Percentiles rank a stretch among this genome's conserved stretches.
These are phyloP conservation scores for Eupeodes latifasciatus DNA, from an alignment of 2,888 invertebrate genomes.

Conservation along the genomic window DNA sequence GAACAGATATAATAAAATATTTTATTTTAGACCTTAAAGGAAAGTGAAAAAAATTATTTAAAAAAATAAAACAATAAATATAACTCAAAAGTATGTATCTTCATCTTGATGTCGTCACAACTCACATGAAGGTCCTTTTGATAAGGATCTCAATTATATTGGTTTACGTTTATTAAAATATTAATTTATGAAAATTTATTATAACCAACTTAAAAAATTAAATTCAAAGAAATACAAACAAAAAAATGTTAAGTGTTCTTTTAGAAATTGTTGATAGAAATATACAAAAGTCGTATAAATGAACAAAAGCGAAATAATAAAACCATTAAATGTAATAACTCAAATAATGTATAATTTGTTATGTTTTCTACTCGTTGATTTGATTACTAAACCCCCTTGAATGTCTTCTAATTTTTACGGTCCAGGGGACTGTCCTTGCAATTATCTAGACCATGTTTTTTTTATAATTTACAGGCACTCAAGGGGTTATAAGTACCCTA, in stretches of 20 bases:
- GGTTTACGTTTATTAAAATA: conserved; percentile 59
- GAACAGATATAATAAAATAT: conserved; percentile 58
- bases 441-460: no score
- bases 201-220: conserved; percentile 34
- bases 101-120: conserved; percentile 62
- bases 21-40: conserved; percentile 58
- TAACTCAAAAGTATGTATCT: conserved; percentile 56
- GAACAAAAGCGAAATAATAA: conserved; percentile 15
- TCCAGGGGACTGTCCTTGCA: no score
- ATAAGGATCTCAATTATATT: conserved; percentile 60
- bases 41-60: not conserved
- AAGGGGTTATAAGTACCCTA: no score
- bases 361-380: not conserved
- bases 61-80: conserved; percentile 11
- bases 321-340: conserved; percentile 12
- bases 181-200: conserved; percentile 67
- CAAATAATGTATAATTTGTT: not conserved
- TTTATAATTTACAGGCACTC: no score
- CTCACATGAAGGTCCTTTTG: conserved; percentile 57
- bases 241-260: conserved; percentile 55
- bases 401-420: no score
- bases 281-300: not conserved
- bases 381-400: not conserved
- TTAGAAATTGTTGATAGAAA: conserved; percentile 56
- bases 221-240: conserved; percentile 14